phyloP scores from a whole-genome alignment of 2,113 vertebrate genomes.

The Perca flavescens region DNA sequence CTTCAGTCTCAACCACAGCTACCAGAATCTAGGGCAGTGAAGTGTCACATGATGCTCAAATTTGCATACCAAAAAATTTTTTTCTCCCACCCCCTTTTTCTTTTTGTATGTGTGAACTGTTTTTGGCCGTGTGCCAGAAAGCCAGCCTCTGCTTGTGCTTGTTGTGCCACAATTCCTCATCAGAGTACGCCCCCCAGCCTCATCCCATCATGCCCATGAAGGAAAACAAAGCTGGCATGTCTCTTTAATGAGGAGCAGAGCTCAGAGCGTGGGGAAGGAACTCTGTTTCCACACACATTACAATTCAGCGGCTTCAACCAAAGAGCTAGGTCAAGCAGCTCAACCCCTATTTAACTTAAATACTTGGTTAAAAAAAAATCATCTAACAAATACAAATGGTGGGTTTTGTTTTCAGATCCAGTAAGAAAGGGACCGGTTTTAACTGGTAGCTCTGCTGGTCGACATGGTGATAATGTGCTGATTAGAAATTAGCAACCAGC shows the following conservation, averaged over 20 bases:
- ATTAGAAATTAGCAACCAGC: conserved; percentile 53
- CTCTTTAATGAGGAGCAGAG: conserved; percentile 84
- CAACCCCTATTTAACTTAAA: conserved; percentile 64
- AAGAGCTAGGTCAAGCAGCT: conserved; percentile 71
- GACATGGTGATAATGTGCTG: conserved; percentile 47
- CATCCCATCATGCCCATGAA: conserved; percentile 82
- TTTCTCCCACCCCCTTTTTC: conserved; percentile 58
- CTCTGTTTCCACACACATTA: conserved; percentile 75
- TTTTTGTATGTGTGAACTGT: conserved; percentile 72
- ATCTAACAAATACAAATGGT: conserved; percentile 19
- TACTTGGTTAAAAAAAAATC: conserved; percentile 23
- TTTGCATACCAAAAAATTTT: conserved; percentile 81
- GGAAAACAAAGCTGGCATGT: conserved; percentile 88
- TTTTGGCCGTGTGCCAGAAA: conserved; percentile 77
- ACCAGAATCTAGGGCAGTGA: conserved; percentile 81
- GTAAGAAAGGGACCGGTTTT: conserved; percentile 6
- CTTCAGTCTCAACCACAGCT: conserved; percentile 66
- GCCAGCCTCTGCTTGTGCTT: conserved; percentile 78
- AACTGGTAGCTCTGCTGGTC: conserved; percentile 19
- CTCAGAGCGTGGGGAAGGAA: conserved; percentile 75
- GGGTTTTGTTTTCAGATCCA: conserved; percentile 25
- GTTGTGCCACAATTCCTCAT: conserved; percentile 86
- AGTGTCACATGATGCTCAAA: conserved; percentile 81
- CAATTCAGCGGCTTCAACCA: conserved; percentile 75
- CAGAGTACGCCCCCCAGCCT: conserved; percentile 73